These are phyloP conservation scores for Synanceia verrucosa DNA, from an alignment of 2,797 vertebrate genomes.

Conservation along the genomic window DNA sequence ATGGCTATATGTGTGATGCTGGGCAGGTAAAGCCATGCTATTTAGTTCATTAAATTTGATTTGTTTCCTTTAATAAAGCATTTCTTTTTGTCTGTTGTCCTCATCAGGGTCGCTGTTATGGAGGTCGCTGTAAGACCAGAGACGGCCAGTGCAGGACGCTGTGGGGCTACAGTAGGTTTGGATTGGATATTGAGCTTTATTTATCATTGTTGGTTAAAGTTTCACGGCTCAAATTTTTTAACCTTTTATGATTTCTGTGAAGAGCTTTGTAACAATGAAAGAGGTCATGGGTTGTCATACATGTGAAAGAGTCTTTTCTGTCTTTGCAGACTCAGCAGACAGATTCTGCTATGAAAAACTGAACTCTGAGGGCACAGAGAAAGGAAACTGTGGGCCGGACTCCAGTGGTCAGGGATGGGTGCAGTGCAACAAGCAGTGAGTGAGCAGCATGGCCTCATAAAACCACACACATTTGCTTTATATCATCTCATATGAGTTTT, in stretches of 20 bases:
- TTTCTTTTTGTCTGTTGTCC: neutral
- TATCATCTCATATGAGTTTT: rapidly evolving
- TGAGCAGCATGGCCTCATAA: slow-evolving; percentile 4
- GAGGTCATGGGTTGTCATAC: neutral
- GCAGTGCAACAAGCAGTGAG: slow-evolving; percentile 97
- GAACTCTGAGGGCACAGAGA: slow-evolving; percentile 93
- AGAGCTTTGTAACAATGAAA: neutral
- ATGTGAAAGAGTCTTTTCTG: neutral
- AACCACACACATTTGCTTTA: neutral
- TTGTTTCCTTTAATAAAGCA: neutral
- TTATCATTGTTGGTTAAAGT: neutral
- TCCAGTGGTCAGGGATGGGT: slow-evolving; percentile 86
- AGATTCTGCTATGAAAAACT: slow-evolving; percentile 97
- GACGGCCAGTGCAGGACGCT: slow-evolving; percentile 91
- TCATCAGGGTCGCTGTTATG: slow-evolving; percentile 92
- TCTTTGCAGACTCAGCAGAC: slow-evolving; percentile 87
- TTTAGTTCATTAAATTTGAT: neutral
- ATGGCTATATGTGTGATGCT: slow-evolving; percentile 91
- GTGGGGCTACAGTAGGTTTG: slow-evolving; percentile 91
- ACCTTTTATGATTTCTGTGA: neutral
- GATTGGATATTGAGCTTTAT: slow-evolving; percentile 8
- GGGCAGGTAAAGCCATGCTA: slow-evolving; percentile 86
- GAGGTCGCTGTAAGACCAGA: slow-evolving; percentile 95
- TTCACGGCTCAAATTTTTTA: neutral
- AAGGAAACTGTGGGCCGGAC: slow-evolving; percentile 93